These are phyloP conservation scores for Ormyrus thymus DNA, from an alignment of 2,888 invertebrate species.

Conservation along the genomic window DNA sequence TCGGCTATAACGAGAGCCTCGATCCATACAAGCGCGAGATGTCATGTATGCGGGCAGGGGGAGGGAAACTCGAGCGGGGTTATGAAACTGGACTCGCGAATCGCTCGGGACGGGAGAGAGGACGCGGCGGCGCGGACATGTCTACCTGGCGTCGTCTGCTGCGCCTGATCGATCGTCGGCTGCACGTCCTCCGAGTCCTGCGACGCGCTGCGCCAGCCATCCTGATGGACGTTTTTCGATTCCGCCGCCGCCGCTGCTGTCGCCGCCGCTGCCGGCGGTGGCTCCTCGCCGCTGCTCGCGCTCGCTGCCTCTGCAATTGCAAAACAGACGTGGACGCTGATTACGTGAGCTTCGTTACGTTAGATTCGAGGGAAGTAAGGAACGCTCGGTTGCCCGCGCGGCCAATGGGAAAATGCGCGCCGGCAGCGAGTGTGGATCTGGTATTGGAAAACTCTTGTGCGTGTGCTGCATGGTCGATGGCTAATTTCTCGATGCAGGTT, in stretches of 20 bases:
- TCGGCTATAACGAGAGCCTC: too few relatives aligned
- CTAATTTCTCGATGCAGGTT: too few relatives aligned
- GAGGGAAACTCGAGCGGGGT: slow-evolving; percentile 24
- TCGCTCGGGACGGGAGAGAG: neutral
- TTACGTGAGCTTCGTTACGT: too few relatives aligned
- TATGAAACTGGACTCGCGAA: slow-evolving; percentile 19
- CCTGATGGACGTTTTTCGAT: slow-evolving; percentile 22
- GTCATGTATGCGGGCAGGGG: neutral
- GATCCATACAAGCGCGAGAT: neutral
- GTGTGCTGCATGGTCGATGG: too few relatives aligned
- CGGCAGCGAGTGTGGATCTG: too few relatives aligned
- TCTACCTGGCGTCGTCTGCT: slow-evolving; percentile 68
- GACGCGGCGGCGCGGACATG: neutral
- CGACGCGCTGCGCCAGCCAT: slow-evolving; percentile 34
- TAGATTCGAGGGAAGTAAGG: neutral
- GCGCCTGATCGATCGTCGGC: slow-evolving; percentile 67
- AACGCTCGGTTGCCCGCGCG: too few relatives aligned
- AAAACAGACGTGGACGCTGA: too few relatives aligned
- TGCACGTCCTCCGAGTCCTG: slow-evolving; percentile 57
- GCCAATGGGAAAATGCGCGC: too few relatives aligned
- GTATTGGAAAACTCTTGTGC: too few relatives aligned
- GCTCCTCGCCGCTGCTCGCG: slow-evolving; percentile 17
- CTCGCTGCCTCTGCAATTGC: slow-evolving; percentile 40
- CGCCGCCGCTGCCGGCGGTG: neutral
- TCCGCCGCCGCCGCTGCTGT: neutral